A percentile compares a stretch with the other conserved stretches of the same genome.
These are phyloP conservation scores for Crematogaster levior DNA, from an alignment of 2,888 invertebrate species.

Conservation along the genomic window DNA sequence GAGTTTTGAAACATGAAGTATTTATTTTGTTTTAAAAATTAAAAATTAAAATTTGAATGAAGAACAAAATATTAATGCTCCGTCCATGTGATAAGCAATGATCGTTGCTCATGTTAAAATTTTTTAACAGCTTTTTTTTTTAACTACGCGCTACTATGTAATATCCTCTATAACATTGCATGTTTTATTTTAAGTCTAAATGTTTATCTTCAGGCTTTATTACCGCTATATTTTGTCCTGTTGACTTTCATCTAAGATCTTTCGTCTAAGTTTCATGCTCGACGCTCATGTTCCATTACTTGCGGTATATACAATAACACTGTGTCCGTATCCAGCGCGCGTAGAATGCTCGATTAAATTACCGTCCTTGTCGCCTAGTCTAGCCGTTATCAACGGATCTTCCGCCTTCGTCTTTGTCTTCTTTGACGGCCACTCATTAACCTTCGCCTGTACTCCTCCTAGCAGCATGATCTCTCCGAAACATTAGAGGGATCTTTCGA, in stretches of 20 bases:
- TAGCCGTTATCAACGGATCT: slow-evolving; percentile 28
- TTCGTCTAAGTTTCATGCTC: slow-evolving; percentile 22
- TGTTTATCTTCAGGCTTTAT: slow-evolving; percentile 13
- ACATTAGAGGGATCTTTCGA: neutral
- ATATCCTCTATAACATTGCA: too few relatives aligned
- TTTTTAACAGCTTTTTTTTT: neutral
- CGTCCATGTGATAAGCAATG: neutral
- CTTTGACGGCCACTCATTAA: slow-evolving; percentile 35
- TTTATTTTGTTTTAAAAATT: neutral
- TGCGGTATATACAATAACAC: slow-evolving; percentile 32
- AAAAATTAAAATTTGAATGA: neutral
- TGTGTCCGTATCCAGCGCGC: neutral
- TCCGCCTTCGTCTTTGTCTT: slow-evolving; percentile 20
- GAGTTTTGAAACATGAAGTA: too few relatives aligned
- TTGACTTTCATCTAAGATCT: slow-evolving; percentile 30
- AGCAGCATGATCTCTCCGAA: neutral
- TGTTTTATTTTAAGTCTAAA: neutral
- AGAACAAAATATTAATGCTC: neutral
- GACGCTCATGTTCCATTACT: slow-evolving; percentile 39
- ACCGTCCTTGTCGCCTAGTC: slow-evolving; percentile 29
- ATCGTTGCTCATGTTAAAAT: neutral
- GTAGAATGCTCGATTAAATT: slow-evolving; percentile 42
- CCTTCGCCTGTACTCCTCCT: neutral
- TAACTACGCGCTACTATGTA: neutral
- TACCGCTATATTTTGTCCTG: neutral